A percentile compares a stretch with the other conserved stretches of the same genome.
phyloP scores from a whole-genome alignment of 2,888 invertebrate species.

The Suillia variegata region DNA sequence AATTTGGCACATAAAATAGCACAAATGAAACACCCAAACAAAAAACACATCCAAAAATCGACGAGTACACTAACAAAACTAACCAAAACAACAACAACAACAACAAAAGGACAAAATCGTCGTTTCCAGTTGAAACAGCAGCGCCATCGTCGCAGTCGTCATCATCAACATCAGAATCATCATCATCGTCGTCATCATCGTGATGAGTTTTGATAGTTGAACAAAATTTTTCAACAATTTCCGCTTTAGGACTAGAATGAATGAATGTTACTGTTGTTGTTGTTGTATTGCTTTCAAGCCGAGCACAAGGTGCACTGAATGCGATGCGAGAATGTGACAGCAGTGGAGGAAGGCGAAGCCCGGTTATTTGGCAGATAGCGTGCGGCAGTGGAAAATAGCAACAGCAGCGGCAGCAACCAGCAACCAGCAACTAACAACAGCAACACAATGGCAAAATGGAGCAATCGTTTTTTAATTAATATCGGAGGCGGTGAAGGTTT shows the following conservation, averaged over 20 bases:
- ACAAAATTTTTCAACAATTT: conserved; percentile 35
- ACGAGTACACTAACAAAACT: no score
- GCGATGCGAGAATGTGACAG: not conserved
- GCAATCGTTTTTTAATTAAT: conserved; percentile 36
- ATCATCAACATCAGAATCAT: conserved; percentile 14
- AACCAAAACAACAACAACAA: not conserved
- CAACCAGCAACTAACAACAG: conserved; percentile 2
- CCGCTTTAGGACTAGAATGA: conserved; percentile 16
- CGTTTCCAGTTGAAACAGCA: conserved; percentile 2
- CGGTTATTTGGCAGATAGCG: no score
- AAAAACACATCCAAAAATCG: no score
- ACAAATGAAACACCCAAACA: no score
- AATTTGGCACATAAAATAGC: no score
- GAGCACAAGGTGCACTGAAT: no score
- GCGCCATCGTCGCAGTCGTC: not conserved
- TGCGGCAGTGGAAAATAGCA: not conserved
- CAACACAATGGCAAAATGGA: conserved; percentile 11
- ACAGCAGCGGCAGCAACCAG: not conserved
- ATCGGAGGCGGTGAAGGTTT: conserved; percentile 28
- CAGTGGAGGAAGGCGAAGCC: no score
- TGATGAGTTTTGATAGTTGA: conserved; percentile 33
- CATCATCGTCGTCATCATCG: conserved; percentile 29
- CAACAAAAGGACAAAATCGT: not conserved
- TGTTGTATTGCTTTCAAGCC: conserved; percentile 1
- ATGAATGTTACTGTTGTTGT: not conserved